Base-by-base conservation (phyloP, 2,113 vertebrate species). In the Ploceus nigricollis region DNA sequence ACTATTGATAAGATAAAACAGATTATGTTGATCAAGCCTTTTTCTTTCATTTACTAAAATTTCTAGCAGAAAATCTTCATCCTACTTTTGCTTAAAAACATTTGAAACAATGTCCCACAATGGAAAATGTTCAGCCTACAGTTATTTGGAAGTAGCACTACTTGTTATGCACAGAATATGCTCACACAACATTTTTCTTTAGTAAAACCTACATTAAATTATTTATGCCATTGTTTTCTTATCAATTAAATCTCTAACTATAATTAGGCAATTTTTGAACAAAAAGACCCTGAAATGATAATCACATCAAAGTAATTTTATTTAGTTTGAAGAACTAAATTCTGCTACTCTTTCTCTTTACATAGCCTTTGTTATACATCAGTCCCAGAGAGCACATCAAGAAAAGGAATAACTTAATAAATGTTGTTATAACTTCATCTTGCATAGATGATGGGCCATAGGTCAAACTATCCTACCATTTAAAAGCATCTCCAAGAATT, bases 341-440 rank as follows among this genome's bases (percentile, higher is more conserved):
- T 94, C n/a, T 90, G 73, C 79, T 90, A 64, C 17, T 58, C 60
- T 88, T 83, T 77, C 58, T 77, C 15, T 94, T 95, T 79, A 82
- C 35, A 16, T 65, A 81, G 91, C 39, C 42, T 95, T 89, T 80
- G 28, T 11, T 71, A 63, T 21, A 48, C 19, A 23, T 86, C 42
- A 57, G 39, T 88, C 68, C 82, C 75, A 80, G 40, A 64, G 53
- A 77, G 39, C 25, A 44, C 69, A 91, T 78, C 23, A 88, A 68
- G 57, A 76, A 85, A 79, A 48, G 19, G 51, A 82, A n/a, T 85
- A 84, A 92, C 79, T 87, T 31, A 92, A 83, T 71, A 24, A 71
- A 58, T 89, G 86, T 77, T 50, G 1, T 72, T 82, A 31, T 70
- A 27, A 31, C 24, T 87, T 50, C 10, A 1, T 70, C 14, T 73